phyloP scores from a whole-genome alignment of 2,797 vertebrate species.

The Lepus townsendii region DNA sequence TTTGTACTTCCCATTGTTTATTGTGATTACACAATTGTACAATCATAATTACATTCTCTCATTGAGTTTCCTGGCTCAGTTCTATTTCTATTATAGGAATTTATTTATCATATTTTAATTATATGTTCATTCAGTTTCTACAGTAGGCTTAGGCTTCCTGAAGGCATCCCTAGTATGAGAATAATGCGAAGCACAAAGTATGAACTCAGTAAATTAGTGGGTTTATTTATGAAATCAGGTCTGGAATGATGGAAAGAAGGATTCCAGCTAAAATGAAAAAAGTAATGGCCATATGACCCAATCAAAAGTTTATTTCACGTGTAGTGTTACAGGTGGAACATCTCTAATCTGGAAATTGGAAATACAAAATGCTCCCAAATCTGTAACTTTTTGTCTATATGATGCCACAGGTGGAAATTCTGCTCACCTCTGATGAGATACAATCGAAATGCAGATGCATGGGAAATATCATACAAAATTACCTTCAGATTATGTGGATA shows the following conservation, averaged over 20 bases:
- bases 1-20: constrained; percentile 28
- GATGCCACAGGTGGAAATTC: too few species aligned
- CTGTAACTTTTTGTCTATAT: too few species aligned
- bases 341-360: too few species aligned
- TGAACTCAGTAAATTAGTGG: not conserved
- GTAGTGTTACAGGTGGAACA: too few species aligned
- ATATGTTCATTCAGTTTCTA: not conserved
- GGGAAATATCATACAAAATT: too few species aligned
- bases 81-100: not conserved
- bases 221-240: not conserved
- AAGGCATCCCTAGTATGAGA: not conserved
- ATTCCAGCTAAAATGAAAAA: not conserved
- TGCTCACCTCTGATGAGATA: too few species aligned
- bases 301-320: not conserved
- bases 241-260: not conserved
- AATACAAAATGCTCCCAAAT: too few species aligned
- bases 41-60: not conserved
- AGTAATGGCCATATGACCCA: not conserved
- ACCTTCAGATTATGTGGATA: too few species aligned
- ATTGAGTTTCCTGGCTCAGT: not conserved
- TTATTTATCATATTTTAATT: constrained; percentile 1
- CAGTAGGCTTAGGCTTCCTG: not conserved
- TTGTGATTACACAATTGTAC: not conserved
- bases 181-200: not conserved
- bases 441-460: too few species aligned